phyloP scores from a whole-genome alignment of 2,113 vertebrate genomes.

The Pomatorhinus ruficollis region DNA sequence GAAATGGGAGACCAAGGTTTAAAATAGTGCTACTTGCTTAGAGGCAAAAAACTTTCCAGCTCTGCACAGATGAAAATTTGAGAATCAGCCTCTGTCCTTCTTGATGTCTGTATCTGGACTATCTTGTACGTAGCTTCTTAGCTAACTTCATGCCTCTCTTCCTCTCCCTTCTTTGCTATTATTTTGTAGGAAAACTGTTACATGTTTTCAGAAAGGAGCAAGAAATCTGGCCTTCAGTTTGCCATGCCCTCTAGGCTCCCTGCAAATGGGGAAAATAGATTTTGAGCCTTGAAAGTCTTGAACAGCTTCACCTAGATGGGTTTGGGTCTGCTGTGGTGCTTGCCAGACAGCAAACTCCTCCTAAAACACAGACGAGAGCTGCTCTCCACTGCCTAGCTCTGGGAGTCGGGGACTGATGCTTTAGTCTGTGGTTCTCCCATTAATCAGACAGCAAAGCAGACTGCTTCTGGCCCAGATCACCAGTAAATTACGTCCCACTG shows the following conservation, averaged over 20 bases:
- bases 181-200: neutral
- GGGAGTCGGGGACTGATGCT: neutral
- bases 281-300: neutral
- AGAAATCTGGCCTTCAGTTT: neutral
- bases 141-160: neutral
- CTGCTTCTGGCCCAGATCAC: neutral
- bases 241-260: too few species aligned
- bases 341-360: neutral
- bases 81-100: neutral
- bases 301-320: neutral
- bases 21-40: neutral
- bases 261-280: neutral
- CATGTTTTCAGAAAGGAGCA: neutral
- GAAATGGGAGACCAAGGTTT: neutral
- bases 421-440: neutral
- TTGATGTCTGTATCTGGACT: neutral
- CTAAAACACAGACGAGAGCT: rapidly evolving
- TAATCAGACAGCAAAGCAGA: neutral
- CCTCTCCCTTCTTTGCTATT: neutral
- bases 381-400: neutral
- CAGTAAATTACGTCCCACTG: conserved; percentile 4
- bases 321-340: neutral
- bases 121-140: neutral
- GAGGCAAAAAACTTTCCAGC: neutral
- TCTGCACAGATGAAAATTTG: neutral